These are phyloP conservation scores for Cephus nigrinus DNA, from an alignment of 2,888 invertebrate genomes.

Conservation along the genomic window DNA sequence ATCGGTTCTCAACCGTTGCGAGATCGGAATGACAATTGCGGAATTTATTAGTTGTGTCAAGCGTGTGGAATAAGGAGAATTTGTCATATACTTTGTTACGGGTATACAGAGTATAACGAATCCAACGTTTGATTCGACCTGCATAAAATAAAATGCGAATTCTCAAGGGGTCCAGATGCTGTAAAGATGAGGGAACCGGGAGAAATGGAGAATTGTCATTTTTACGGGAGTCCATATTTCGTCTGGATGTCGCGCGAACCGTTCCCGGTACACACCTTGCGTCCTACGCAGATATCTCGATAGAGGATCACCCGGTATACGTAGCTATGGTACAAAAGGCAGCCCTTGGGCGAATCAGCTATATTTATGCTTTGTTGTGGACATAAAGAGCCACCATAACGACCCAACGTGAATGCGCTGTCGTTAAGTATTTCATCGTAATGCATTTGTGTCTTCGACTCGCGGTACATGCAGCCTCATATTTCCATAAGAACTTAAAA, in stretches of 20 bases:
- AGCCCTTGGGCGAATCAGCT: conserved; percentile 55
- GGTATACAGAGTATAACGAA: background rate
- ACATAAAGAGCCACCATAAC: conserved; percentile 56
- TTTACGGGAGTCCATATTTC: conserved; percentile 33
- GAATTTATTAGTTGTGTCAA: background rate
- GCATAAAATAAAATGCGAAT: background rate
- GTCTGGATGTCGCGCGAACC: conserved; percentile 27
- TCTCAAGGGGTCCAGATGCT: background rate
- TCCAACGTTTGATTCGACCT: background rate
- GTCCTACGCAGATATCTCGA: conserved; percentile 55
- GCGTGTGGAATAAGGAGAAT: background rate
- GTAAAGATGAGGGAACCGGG: background rate
- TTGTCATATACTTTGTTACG: background rate
- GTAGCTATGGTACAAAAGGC: conserved; percentile 45
- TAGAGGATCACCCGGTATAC: conserved; percentile 51
- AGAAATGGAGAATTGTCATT: conserved; percentile 21
- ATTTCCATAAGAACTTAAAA: background rate
- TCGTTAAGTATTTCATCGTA: conserved; percentile 59
- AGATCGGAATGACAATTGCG: background rate
- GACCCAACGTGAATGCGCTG: conserved; percentile 48
- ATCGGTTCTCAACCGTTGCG: background rate
- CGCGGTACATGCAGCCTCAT: conserved; percentile 31
- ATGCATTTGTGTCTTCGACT: conserved; percentile 41
- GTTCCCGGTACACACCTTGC: conserved; percentile 31
- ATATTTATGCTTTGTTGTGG: conserved; percentile 61